phyloP scores from a whole-genome alignment of 2,113 vertebrate genomes.

The Oryzias melastigma region DNA sequence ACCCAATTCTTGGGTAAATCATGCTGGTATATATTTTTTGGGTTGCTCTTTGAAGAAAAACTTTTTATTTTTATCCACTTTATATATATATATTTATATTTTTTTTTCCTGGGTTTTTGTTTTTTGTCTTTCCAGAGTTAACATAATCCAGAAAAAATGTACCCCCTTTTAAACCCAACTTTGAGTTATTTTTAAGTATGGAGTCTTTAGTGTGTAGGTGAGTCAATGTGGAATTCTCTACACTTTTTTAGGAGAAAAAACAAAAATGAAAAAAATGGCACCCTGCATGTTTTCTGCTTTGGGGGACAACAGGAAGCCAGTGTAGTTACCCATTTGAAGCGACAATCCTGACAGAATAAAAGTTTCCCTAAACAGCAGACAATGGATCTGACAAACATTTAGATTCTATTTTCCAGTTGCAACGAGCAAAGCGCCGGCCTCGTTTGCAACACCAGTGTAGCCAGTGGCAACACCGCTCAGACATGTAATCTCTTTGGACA shows the following conservation, averaged over 20 bases:
- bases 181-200: too few species aligned
- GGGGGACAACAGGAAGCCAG: slow-evolving; percentile 68
- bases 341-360: slow-evolving; percentile 79
- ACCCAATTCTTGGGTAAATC: too few species aligned
- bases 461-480: slow-evolving; percentile 75
- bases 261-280: slow-evolving; percentile 47
- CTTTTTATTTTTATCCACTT: too few species aligned
- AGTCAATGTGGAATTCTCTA: slow-evolving; percentile 37
- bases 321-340: slow-evolving; percentile 69
- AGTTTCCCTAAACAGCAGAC: slow-evolving; percentile 69
- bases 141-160: too few species aligned
- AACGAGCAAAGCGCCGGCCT: slow-evolving; percentile 66
- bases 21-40: too few species aligned
- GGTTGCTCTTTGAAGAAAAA: too few species aligned
- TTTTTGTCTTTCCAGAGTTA: too few species aligned
- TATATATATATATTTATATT: too few species aligned
- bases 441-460: slow-evolving; percentile 61
- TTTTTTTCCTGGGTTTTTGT: too few species aligned
- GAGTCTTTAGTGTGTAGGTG: slow-evolving; percentile 6
- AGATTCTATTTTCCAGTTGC: slow-evolving; percentile 77
- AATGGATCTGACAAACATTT: slow-evolving; percentile 81
- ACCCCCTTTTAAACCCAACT: too few species aligned
- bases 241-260: slow-evolving; percentile 30
- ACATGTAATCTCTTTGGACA: slow-evolving; percentile 78
- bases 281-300: slow-evolving; percentile 61